phyloP scores from a whole-genome alignment of 2,888 invertebrate species.

The Stenurella melanura region DNA sequence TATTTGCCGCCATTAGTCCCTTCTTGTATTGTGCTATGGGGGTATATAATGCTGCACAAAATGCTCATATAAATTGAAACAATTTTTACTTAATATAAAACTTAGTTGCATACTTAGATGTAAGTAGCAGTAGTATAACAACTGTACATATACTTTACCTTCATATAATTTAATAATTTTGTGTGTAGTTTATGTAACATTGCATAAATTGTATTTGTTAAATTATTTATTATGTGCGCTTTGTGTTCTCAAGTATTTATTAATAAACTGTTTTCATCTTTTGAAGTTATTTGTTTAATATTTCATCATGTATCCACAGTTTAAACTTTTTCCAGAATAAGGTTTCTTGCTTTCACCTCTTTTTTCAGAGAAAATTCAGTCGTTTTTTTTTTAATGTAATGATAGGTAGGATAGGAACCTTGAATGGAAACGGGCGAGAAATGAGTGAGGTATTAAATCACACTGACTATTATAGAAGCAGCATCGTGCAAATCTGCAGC shows the following conservation, averaged over 20 bases:
- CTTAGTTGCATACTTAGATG: not conserved
- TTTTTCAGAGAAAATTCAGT: too few species aligned
- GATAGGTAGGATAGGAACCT: too few species aligned
- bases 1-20: slow-evolving; percentile 75
- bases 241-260: not conserved
- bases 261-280: not conserved
- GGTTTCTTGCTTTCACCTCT: too few species aligned
- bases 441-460: too few species aligned
- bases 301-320: not conserved
- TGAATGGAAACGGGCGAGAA: too few species aligned
- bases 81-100: not conserved
- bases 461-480: too few species aligned
- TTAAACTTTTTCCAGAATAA: too few species aligned
- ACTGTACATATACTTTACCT: not conserved
- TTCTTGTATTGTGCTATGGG: slow-evolving; percentile 74
- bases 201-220: too few species aligned
- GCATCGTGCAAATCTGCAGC: too few species aligned
- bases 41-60: slow-evolving; percentile 65
- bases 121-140: not conserved
- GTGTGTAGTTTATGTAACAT: not conserved
- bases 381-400: too few species aligned
- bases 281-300: not conserved
- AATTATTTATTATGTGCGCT: not conserved
- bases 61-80: slow-evolving; percentile 44
- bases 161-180: not conserved